Conservation (phyloP, 2,888 invertebrate species). For the Acholoe squamosa region DNA sequence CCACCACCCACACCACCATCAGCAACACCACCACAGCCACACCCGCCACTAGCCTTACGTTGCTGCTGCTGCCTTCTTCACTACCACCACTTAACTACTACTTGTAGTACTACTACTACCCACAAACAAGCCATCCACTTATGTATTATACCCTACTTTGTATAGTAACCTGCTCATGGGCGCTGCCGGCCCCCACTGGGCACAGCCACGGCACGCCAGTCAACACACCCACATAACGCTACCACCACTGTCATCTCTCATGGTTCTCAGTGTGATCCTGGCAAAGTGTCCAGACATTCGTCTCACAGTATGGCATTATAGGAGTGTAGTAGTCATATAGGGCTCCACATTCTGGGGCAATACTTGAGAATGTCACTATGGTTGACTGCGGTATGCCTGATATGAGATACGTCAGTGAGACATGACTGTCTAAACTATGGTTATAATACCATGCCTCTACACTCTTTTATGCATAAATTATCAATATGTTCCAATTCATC, state of each 20-base stretch:
- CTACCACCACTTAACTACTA: no score
- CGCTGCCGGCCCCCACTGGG: no score
- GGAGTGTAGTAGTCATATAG: not conserved
- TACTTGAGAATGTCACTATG: not conserved
- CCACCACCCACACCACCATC: conserved; percentile 18
- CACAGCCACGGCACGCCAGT: no score
- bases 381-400: conserved; percentile 1
- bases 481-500: no score
- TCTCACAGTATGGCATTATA: not conserved
- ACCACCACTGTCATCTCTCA: no score
- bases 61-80: not conserved
- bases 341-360: not conserved
- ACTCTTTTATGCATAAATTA: not conserved
- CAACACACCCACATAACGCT: no score
- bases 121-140: conserved; percentile 40
- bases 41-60: not conserved
- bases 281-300: no score
- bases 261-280: no score
- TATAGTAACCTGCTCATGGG: no score
- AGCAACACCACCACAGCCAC: not conserved
- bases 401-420: not conserved
- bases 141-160: not conserved
- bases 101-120: no score
- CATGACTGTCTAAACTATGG: no score
- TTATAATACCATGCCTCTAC: no score